phyloP scores from a whole-genome alignment of 1,140 invertebrate genomes.

The Zaprionus ghesquierei region DNA sequence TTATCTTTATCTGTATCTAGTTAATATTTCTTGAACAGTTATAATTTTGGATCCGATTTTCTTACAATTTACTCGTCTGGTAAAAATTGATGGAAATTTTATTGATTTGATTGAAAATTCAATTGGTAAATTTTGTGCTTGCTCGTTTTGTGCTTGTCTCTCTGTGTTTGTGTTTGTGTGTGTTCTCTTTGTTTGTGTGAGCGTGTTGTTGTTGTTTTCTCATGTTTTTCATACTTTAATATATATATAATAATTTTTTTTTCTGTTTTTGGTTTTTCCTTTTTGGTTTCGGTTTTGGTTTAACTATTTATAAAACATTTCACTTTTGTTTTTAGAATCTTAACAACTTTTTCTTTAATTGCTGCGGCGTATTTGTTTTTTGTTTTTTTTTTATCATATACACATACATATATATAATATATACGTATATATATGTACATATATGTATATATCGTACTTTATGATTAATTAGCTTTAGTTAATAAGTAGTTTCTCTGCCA shows the following conservation, averaged over 20 bases:
- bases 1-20: slow-evolving; percentile 1
- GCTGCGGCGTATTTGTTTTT: slow-evolving; percentile 53
- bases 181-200: slow-evolving; percentile 18
- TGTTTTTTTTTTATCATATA: slow-evolving; percentile 27
- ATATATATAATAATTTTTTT: slow-evolving; percentile 72
- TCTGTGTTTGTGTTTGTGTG: slow-evolving; percentile 10
- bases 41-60: slow-evolving; percentile 26
- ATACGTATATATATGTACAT: slow-evolving; percentile 47
- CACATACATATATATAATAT: slow-evolving; percentile 45
- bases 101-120: slow-evolving; percentile 25
- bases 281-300: slow-evolving; percentile 48
- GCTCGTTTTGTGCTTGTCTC: slow-evolving; percentile 4
- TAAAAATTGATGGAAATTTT: slow-evolving; percentile 24
- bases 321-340: slow-evolving; percentile 78
- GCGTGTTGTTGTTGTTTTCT: slow-evolving; percentile 33
- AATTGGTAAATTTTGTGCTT: slow-evolving; percentile 38
- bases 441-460: slow-evolving; percentile 37
- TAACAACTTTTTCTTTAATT: slow-evolving; percentile 78
- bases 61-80: slow-evolving; percentile 35
- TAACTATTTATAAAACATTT: slow-evolving; percentile 83
- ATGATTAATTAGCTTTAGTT: slow-evolving; percentile 56
- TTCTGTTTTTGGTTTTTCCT: slow-evolving; percentile 34
- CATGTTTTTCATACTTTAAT: slow-evolving; percentile 46
- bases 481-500: slow-evolving; percentile 62
- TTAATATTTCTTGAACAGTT: background rate